phyloP scores from a whole-genome alignment of 2,797 vertebrate species.

The Sternotherus odoratus region DNA sequence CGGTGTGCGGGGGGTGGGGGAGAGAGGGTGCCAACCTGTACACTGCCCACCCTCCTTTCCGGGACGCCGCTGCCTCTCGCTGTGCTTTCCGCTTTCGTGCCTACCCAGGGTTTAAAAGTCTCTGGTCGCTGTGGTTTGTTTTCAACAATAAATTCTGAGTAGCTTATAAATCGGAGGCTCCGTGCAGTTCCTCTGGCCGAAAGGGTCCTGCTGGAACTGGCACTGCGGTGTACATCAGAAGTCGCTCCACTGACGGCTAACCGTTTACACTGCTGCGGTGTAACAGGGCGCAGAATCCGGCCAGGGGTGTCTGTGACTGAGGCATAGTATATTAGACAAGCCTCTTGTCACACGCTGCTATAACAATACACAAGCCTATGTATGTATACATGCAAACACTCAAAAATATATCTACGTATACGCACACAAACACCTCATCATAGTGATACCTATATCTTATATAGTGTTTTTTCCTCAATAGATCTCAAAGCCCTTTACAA shows the following conservation, averaged over 20 bases:
- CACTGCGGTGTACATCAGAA: rapidly evolving
- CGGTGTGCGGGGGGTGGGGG: too few species aligned
- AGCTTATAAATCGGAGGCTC: slow-evolving; percentile 56
- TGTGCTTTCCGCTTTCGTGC: slow-evolving; percentile 45
- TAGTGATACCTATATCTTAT: background rate
- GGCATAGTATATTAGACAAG: background rate
- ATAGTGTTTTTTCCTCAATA: background rate
- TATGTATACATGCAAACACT: background rate
- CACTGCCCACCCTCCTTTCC: rapidly evolving
- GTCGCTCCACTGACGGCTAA: rapidly evolving
- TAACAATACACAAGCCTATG: background rate
- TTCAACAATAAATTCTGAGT: slow-evolving; percentile 63
- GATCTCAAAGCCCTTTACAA: background rate
- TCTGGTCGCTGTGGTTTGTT: slow-evolving; percentile 46
- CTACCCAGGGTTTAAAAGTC: slow-evolving; percentile 62
- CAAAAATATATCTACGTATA: background rate
- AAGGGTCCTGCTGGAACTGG: background rate
- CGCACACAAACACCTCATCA: background rate
- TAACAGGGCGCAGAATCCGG: rapidly evolving
- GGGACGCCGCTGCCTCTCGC: rapidly evolving
- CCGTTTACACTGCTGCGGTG: background rate
- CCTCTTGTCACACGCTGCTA: slow-evolving; percentile 29
- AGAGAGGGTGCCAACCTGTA: background rate
- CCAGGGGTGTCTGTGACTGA: background rate
- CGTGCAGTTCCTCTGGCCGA: too few species aligned